Percentiles rank a stretch among this genome's conserved stretches.
phyloP scores from a whole-genome alignment of 2,888 invertebrate species.

The Chymomyza procnemis region DNA sequence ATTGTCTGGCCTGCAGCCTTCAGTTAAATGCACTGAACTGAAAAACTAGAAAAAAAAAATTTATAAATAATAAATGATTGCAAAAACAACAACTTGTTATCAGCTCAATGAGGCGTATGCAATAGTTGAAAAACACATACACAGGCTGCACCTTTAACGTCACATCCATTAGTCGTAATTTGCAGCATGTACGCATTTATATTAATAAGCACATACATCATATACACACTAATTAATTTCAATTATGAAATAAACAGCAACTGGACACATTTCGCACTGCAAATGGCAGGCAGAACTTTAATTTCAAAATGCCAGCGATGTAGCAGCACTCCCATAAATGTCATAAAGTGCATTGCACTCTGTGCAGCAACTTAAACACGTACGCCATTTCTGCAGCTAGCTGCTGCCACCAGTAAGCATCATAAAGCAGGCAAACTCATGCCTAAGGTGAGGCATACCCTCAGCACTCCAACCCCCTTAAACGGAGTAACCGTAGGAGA shows the following conservation, averaged over 20 bases:
- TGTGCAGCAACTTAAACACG: conserved; percentile 49
- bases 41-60: not conserved
- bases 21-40: too few relatives aligned
- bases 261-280: not conserved
- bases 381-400: conserved; percentile 32
- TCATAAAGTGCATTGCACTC: conserved; percentile 62
- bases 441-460: not conserved
- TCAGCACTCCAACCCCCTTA: too few relatives aligned
- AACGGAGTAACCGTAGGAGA: not conserved
- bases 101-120: not conserved
- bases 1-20: too few relatives aligned
- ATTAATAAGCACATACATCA: not conserved
- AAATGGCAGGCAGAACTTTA: conserved; percentile 34
- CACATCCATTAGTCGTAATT: not conserved
- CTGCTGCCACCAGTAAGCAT: conserved; percentile 15
- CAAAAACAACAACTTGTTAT: not conserved
- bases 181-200: not conserved
- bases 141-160: not conserved
- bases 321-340: conserved; percentile 38
- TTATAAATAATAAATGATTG: not conserved
- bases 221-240: not conserved
- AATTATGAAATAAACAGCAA: not conserved
- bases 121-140: not conserved
- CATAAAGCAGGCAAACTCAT: conserved; percentile 19
- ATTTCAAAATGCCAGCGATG: conserved; percentile 59